phyloP scores from a whole-genome alignment of 53 echinoderm and acorn worm species.

The Hippasteria phrygiana region DNA sequence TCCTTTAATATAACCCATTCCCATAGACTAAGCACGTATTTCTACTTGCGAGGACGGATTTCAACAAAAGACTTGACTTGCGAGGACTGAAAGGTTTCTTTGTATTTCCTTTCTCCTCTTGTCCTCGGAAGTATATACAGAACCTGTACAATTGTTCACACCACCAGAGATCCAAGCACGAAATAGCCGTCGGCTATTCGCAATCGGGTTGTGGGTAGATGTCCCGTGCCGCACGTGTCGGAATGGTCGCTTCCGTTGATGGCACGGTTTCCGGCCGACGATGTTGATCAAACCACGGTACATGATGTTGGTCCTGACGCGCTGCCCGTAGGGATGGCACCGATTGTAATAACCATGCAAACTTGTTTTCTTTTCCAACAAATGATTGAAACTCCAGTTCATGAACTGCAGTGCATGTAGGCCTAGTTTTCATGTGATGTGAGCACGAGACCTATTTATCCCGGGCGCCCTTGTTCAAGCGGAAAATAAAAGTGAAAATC shows the following conservation, averaged over 20 bases:
- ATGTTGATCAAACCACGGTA: conserved; percentile 63
- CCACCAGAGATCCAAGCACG: neutral
- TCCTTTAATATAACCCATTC: too few relatives aligned
- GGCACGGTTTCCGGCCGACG: conserved; percentile 51
- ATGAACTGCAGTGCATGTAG: neutral
- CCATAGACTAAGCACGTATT: too few relatives aligned
- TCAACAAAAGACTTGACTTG: too few relatives aligned
- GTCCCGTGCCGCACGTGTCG: conserved; percentile 48
- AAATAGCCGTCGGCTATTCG: conserved; percentile 30
- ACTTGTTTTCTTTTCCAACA: conserved; percentile 5
- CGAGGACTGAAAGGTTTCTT: too few relatives aligned
- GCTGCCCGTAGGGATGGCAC: conserved; percentile 34
- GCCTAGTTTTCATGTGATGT: too few relatives aligned
- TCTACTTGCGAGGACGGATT: too few relatives aligned
- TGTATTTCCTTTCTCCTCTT: too few relatives aligned
- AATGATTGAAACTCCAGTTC: neutral
- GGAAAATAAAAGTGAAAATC: too few relatives aligned
- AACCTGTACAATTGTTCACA: too few relatives aligned
- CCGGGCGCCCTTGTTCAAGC: too few relatives aligned
- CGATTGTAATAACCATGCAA: conserved; percentile 6
- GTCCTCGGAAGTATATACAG: too few relatives aligned
- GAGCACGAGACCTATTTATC: too few relatives aligned
- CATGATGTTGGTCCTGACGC: conserved; percentile 27
- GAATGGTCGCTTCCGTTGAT: conserved; percentile 51
- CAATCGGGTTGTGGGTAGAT: neutral